Conservation (phyloP, 2,113 vertebrate species). For the Dolichotis patagonum region DNA sequence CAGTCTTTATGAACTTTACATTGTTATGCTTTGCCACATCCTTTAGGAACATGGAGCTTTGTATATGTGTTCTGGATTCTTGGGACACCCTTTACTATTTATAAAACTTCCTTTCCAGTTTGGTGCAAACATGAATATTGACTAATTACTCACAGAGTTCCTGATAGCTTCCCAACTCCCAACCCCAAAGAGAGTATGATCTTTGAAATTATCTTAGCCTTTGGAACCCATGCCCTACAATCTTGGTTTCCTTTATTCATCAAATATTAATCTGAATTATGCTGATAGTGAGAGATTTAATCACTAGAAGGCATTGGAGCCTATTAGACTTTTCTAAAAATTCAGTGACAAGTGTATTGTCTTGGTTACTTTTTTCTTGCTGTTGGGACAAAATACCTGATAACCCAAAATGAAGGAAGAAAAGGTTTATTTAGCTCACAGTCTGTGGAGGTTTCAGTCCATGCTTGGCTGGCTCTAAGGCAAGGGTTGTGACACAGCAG, state of each 20-base stretch:
- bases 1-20: neutral
- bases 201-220: neutral
- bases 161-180: neutral
- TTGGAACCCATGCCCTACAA: neutral
- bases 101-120: neutral
- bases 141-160: neutral
- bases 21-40: neutral
- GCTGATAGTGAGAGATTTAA: neutral
- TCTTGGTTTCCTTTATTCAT: slow-evolving; percentile 15
- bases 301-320: neutral
- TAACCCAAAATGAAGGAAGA: too few species aligned
- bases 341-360: neutral
- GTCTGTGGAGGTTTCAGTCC: too few species aligned
- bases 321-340: neutral
- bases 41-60: neutral
- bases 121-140: neutral
- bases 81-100: neutral
- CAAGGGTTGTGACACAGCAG: too few species aligned
- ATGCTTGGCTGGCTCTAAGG: too few species aligned
- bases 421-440: too few species aligned
- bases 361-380: too few species aligned
- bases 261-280: neutral
- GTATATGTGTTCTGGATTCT: neutral
- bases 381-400: too few species aligned
- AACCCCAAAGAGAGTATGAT: neutral